Evolutionary conservation across 2,888 invertebrate species (phyloP).

Genomic region (Drosophila trichaetosa): DNA sequence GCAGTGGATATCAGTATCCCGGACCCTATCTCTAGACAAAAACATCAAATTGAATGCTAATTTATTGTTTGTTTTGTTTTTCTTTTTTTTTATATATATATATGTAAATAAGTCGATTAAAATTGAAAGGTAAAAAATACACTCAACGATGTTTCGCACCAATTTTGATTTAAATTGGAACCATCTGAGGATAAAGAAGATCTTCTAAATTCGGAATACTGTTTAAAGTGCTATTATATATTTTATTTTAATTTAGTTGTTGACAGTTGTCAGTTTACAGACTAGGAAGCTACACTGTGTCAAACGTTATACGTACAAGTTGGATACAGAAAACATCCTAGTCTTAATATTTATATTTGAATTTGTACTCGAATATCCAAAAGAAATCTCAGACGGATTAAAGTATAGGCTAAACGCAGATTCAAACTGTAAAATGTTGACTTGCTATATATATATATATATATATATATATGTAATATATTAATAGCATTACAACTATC

Average conservation of each 20-base stretch:
- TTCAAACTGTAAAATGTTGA: not conserved
- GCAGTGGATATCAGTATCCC: conserved; percentile 71
- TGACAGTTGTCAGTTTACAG: not conserved
- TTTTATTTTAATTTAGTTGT: not conserved
- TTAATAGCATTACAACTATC: not conserved
- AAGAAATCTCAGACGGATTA: not conserved
- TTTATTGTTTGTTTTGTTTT: conserved; percentile 54
- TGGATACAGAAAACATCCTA: not conserved
- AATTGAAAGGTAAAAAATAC: conserved; percentile 9
- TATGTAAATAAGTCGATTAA: conserved; percentile 28
- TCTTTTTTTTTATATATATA: conserved; percentile 36
- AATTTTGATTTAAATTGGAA: not conserved
- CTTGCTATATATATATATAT: not conserved
- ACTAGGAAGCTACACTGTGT: not conserved
- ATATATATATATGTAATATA: not conserved
- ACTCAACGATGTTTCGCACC: not conserved
- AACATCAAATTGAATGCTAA: conserved; percentile 18
- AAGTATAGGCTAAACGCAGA: not conserved
- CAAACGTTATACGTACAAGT: not conserved
- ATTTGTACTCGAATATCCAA: not conserved
- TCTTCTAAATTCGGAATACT: not conserved
- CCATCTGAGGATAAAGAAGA: not conserved
- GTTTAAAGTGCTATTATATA: not conserved
- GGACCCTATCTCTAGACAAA: conserved; percentile 60
- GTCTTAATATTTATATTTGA: not conserved